These are phyloP conservation scores for Drosophila seclusa DNA, from an alignment of 2,888 invertebrate species.

Conservation along the genomic window DNA sequence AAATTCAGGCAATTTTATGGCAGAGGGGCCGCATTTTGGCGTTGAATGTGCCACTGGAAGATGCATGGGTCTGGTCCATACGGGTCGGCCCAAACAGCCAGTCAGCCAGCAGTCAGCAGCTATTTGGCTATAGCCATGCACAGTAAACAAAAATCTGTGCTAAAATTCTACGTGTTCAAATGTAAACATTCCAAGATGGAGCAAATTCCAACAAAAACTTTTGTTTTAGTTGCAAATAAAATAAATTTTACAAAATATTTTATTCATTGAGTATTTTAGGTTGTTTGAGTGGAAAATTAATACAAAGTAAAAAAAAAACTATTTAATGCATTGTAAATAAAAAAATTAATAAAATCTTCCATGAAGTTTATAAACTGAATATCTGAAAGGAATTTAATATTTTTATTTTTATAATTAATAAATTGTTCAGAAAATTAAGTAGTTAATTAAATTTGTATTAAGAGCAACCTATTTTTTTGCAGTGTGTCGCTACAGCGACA, in stretches of 20 bases:
- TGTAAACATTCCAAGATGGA: background rate
- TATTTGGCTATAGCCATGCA: slow-evolving; percentile 1
- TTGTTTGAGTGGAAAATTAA: no score
- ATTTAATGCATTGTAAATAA: no score
- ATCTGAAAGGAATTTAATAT: no score
- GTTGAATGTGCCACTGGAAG: slow-evolving; percentile 75
- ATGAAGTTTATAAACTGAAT: no score
- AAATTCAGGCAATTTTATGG: slow-evolving; percentile 81
- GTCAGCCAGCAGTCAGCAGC: slow-evolving; percentile 12
- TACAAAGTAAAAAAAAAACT: no score
- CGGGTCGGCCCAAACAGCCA: slow-evolving; percentile 40
- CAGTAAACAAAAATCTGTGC: slow-evolving; percentile 2
- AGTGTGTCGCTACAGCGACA: background rate
- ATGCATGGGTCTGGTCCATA: slow-evolving; percentile 63
- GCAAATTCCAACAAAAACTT: background rate
- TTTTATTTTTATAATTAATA: background rate
- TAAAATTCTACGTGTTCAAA: no score
- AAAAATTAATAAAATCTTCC: no score
- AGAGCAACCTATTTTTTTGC: background rate
- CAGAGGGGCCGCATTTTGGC: slow-evolving; percentile 68
- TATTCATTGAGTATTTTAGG: background rate
- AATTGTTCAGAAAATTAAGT: background rate
- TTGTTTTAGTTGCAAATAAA: background rate
- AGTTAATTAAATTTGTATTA: background rate
- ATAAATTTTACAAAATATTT: background rate